Evolutionary conservation across 1,140 invertebrate species (phyloP), one percentile per base, ranked within the genome.

Genomic region (Brachionus rotundiformis): DNA sequence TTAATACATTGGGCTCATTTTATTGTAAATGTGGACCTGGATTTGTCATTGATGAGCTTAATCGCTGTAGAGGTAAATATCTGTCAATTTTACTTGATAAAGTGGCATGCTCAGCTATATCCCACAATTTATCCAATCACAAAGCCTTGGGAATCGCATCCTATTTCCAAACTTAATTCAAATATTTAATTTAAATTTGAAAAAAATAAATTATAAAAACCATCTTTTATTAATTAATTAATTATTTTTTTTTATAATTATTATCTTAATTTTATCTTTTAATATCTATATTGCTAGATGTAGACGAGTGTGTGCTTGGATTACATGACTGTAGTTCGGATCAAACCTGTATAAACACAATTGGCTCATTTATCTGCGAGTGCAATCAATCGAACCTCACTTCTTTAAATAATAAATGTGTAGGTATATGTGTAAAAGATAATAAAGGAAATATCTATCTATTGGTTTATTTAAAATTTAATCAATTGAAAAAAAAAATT

Each of bases 271-370:
- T n/a, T n/a, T n/a, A n/a, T n/a, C n/a, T n/a, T n/a, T n/a, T n/a
- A n/a, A n/a, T n/a, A n/a, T n/a, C n/a, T n/a, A n/a, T n/a, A n/a
- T n/a, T n/a, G n/a, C 39, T 3, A 65, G 81, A 82, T 61, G 36
- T 82, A 16, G 63, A 82, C 41, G 81, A 82, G 71, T 82, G 81
- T 23, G 6, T 19, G 8, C 23, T 82, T 36, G 39, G 39, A 4
- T 16, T 71, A 19, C 41, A 82, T 41, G 47, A 68, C 16, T 82
- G 81, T 31, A 19, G 13, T 33, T 3, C 31, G 4, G n/a, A 47
- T 10, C n/a, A 19, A 36, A 54, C 13, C 23, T 82, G 81, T 59
- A 25, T 33, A 41, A 82, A 82, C 59, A 68, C 65, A 75, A 19
- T 49, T 6, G 81, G 81, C 23, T 71, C 81, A 7, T 82, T 27